Percentiles rank a stretch among this genome's conserved stretches.
Evolutionary conservation across 2,888 invertebrate genomes (phyloP).

Genomic region (Xylota sylvarum): DNA sequence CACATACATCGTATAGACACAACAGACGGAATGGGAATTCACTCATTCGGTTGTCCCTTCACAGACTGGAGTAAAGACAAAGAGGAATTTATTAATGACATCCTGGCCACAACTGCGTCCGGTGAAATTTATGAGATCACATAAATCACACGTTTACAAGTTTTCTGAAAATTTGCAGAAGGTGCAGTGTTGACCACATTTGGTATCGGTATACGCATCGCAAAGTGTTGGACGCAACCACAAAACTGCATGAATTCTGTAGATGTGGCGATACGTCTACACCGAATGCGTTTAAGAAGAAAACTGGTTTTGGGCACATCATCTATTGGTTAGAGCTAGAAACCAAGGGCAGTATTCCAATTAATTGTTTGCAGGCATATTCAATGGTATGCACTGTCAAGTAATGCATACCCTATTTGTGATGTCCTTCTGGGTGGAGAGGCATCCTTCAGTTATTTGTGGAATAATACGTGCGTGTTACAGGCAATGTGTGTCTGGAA

Average conservation of each 20-base stretch:
- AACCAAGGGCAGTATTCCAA: slow-evolving; percentile 38
- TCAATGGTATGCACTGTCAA: neutral
- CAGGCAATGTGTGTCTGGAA: slow-evolving; percentile 1
- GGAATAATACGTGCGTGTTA: slow-evolving; percentile 2
- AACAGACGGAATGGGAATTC: neutral
- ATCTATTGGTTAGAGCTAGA: neutral
- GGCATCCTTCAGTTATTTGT: neutral
- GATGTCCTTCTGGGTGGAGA: neutral
- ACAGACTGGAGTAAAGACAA: slow-evolving; percentile 53
- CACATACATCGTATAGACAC: no score
- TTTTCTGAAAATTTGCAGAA: slow-evolving; percentile 62
- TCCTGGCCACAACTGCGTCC: slow-evolving; percentile 72
- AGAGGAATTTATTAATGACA: slow-evolving; percentile 75
- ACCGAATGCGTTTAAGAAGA: slow-evolving; percentile 39
- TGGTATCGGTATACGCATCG: slow-evolving; percentile 29
- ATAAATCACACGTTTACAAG: slow-evolving; percentile 76
- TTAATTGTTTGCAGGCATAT: slow-evolving; percentile 3
- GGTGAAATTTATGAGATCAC: slow-evolving; percentile 71
- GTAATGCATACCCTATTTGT: slow-evolving; percentile 7
- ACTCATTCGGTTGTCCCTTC: neutral
- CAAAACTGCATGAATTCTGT: slow-evolving; percentile 58
- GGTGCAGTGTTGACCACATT: slow-evolving; percentile 48
- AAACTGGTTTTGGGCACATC: slow-evolving; percentile 23
- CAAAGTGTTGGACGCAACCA: slow-evolving; percentile 43
- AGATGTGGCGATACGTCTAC: slow-evolving; percentile 14